These are phyloP conservation scores for Streptopelia turtur DNA, from an alignment of 2,797 vertebrate species.

Conservation along the genomic window DNA sequence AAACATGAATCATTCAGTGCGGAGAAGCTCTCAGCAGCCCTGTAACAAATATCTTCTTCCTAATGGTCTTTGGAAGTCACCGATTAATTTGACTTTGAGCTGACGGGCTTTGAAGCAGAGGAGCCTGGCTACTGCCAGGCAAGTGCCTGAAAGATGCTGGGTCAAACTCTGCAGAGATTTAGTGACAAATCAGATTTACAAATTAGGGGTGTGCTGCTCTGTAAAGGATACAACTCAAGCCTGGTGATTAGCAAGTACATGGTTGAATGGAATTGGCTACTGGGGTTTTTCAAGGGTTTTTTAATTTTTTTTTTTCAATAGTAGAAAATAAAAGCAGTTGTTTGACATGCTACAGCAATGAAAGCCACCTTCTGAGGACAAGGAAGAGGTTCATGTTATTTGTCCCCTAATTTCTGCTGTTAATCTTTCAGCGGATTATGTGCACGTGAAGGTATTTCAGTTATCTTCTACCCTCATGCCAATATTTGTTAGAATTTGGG, in stretches of 20 bases:
- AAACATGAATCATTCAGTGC: slow-evolving; percentile 69
- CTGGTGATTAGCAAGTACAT: background rate
- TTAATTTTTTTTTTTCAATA: background rate
- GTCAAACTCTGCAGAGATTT: slow-evolving; percentile 45
- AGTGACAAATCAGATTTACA: slow-evolving; percentile 67
- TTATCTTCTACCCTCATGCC: background rate
- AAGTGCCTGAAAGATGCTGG: slow-evolving; percentile 45
- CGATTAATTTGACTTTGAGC: slow-evolving; percentile 69
- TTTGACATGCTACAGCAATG: background rate
- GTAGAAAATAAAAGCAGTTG: background rate
- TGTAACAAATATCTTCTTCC: slow-evolving; percentile 45
- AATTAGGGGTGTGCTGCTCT: slow-evolving; percentile 9
- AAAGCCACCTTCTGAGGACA: background rate
- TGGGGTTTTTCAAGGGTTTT: background rate
- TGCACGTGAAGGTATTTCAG: slow-evolving; percentile 55
- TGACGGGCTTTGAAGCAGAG: slow-evolving; percentile 27
- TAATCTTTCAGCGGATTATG: background rate
- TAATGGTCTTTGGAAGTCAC: slow-evolving; percentile 64
- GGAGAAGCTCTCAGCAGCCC: slow-evolving; percentile 47
- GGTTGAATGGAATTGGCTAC: background rate
- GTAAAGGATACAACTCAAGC: slow-evolving; percentile 26
- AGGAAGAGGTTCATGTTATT: background rate
- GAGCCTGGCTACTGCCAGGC: background rate
- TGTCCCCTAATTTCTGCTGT: background rate
- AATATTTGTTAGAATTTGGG: slow-evolving; percentile 36